A percentile compares a stretch with the other conserved stretches of the same genome.
Conservation (phyloP, 2,888 invertebrate genomes). For the Neoitamus cyanurus region DNA sequence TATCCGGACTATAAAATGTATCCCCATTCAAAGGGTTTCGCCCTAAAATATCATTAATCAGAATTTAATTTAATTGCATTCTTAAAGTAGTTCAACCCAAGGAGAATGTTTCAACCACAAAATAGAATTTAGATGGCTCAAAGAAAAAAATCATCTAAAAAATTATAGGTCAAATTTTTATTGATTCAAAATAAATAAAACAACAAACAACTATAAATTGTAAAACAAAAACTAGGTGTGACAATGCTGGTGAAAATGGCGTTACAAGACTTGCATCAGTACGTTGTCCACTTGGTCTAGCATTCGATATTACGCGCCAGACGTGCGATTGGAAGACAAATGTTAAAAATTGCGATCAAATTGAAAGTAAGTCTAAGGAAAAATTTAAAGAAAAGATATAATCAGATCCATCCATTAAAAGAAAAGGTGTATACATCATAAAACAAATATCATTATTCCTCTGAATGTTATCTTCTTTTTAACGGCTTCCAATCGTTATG, state of each 20-base stretch:
- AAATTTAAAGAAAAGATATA: constrained; percentile 29
- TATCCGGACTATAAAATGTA: too few species aligned
- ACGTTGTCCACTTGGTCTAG: constrained; percentile 89
- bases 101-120: not conserved
- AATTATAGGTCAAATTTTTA: not conserved
- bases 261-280: constrained; percentile 88
- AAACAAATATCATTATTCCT: constrained; percentile 12
- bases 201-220: constrained; percentile 20
- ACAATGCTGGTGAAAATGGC: constrained; percentile 89
- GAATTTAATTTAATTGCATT: too few species aligned
- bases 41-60: too few species aligned
- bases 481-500: constrained; percentile 42
- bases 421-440: constrained; percentile 50
- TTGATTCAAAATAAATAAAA: constrained; percentile 44
- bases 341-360: constrained; percentile 94
- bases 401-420: constrained; percentile 43
- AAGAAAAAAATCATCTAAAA: not conserved
- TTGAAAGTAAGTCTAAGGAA: constrained; percentile 86
- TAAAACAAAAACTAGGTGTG: constrained; percentile 76
- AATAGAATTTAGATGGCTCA: not conserved
- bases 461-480: not conserved
- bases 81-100: too few species aligned
- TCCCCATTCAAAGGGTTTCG: too few species aligned
- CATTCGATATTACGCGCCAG: constrained; percentile 93
- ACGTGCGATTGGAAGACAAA: constrained; percentile 97